Evolutionary conservation across 2,888 invertebrate species (phyloP).

Genomic region (Ophion ventricosus): DNA sequence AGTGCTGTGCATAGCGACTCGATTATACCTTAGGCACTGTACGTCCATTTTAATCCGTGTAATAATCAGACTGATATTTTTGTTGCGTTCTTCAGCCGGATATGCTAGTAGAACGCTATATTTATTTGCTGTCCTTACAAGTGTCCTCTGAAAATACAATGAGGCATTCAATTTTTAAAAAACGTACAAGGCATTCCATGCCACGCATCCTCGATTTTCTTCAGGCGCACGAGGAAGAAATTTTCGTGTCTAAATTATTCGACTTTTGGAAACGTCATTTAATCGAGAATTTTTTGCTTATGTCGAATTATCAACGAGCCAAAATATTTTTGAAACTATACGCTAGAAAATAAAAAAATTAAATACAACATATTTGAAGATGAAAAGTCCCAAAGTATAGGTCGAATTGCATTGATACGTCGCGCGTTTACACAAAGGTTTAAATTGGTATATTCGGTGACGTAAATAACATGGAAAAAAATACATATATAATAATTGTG

Average conservation of each 20-base stretch:
- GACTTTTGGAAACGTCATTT: too few species aligned
- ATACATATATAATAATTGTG: constrained; percentile 4
- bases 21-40: constrained; percentile 14
- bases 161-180: background rate
- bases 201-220: background rate
- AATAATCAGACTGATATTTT: constrained; percentile 2
- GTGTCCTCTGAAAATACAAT: background rate
- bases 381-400: background rate
- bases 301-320: background rate
- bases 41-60: constrained; percentile 8
- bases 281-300: background rate
- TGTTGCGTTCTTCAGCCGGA: background rate
- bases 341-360: background rate
- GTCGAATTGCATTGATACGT: background rate
- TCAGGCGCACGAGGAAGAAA: background rate
- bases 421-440: background rate
- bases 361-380: too few species aligned
- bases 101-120: background rate
- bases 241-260: background rate
- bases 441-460: constrained; percentile 20
- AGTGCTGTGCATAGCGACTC: background rate
- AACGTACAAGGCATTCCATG: background rate
- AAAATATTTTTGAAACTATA: background rate
- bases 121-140: background rate
- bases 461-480: constrained; percentile 4